Percentiles rank a stretch among this genome's conserved stretches.
phyloP scores from a whole-genome alignment of 2,888 invertebrate species.

The Drosophila nr. medialis region DNA sequence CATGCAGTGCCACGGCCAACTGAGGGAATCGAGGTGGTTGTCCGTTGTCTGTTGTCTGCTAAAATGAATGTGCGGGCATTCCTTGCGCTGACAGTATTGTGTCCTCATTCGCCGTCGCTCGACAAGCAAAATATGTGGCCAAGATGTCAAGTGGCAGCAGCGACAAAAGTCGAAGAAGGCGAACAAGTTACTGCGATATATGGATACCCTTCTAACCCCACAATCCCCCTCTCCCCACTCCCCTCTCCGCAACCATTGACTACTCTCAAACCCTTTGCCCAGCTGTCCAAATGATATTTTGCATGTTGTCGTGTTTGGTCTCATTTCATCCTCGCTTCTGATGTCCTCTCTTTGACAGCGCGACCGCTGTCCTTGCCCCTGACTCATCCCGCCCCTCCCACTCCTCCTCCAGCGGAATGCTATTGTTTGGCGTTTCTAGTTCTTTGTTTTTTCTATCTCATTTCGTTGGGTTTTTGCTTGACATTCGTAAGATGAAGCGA shows the following conservation, averaged over 20 bases:
- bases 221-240: not conserved
- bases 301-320: slow-evolving; percentile 72
- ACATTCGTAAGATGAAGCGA: slow-evolving; percentile 70
- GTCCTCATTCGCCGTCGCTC: slow-evolving; percentile 69
- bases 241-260: not conserved
- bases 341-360: slow-evolving; percentile 67
- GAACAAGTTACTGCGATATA: slow-evolving; percentile 40
- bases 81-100: slow-evolving; percentile 76
- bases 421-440: slow-evolving; percentile 69
- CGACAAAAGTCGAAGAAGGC: slow-evolving; percentile 22
- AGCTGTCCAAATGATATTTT: slow-evolving; percentile 63
- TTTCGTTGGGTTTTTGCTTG: slow-evolving; percentile 57
- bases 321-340: slow-evolving; percentile 61
- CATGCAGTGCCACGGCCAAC: not conserved
- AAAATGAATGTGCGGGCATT: slow-evolving; percentile 82
- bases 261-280: slow-evolving; percentile 19
- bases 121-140: slow-evolving; percentile 82
- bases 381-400: not conserved
- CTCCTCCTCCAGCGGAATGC: slow-evolving; percentile 37
- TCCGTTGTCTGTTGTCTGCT: slow-evolving; percentile 7
- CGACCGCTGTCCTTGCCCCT: slow-evolving; percentile 47
- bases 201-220: slow-evolving; percentile 8
- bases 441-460: slow-evolving; percentile 30
- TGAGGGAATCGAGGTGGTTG: slow-evolving; percentile 1
- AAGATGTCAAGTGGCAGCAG: slow-evolving; percentile 66